A percentile compares a stretch with the other conserved stretches of the same genome.
Evolutionary conservation across 2,113 vertebrate genomes (phyloP).

Genomic region (Sylvia atricapilla): DNA sequence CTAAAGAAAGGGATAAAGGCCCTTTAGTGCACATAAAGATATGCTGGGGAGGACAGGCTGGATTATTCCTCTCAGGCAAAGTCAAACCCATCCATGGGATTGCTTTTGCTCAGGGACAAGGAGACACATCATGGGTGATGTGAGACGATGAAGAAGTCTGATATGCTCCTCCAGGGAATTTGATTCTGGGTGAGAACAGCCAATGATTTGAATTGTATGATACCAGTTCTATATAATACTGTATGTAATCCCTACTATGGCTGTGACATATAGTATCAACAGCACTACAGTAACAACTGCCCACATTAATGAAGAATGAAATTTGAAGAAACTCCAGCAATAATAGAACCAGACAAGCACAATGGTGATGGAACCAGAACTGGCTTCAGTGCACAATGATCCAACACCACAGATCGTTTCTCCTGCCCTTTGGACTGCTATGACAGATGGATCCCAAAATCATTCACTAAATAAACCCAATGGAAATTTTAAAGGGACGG

Average conservation of each 20-base stretch:
- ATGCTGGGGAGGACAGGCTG: background rate
- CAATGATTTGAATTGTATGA: background rate
- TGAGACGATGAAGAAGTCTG: background rate
- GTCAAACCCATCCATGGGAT: background rate
- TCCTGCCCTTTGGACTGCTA: background rate
- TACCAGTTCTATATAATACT: background rate
- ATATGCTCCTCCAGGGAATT: background rate
- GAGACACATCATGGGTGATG: background rate
- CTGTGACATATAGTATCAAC: background rate
- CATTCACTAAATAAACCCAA: background rate
- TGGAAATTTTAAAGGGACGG: background rate
- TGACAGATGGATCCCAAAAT: background rate
- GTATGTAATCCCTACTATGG: background rate
- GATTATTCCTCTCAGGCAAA: background rate
- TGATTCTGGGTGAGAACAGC: background rate
- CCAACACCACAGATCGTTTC: background rate
- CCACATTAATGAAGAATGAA: background rate
- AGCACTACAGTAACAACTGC: background rate
- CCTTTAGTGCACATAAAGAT: background rate
- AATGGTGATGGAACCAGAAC: background rate
- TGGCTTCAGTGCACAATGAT: fast-evolving
- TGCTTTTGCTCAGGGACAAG: background rate
- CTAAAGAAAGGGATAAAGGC: background rate
- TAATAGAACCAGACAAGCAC: background rate
- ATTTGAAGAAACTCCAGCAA: background rate